Evolutionary conservation across 2,797 vertebrate species (phyloP), one percentile per base, ranked within the genome.

Genomic region (Mergus octosetaceus): DNA sequence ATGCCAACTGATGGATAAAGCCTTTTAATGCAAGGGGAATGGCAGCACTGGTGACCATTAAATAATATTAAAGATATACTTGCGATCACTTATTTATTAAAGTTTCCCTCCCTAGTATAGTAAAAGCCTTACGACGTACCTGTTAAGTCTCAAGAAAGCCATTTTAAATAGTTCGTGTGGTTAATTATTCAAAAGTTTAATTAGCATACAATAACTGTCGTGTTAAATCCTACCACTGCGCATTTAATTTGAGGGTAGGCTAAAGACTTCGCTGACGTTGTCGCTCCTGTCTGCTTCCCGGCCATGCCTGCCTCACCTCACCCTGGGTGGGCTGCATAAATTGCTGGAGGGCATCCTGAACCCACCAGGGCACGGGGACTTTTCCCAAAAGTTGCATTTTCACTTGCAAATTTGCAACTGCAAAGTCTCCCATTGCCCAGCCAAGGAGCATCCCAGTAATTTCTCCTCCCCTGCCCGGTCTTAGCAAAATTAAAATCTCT

Each of bases 151-250:
- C 79, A 77, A 62, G 76, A 91, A 97, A 97, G 92, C 77, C 87
- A 68, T 85, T 95, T 97, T 95, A 93, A 96, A 88, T 95, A 95
- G 97, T 97, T 90, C 60, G 17, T 85, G 96, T 65, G 88, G 93
- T 98, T 97, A 97, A 98, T 98, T 97, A 97, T 97, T 97, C 97
- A 97, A 70, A 83, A 84, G 83, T 96, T 97, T 94, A 97, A 97
- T 98, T 97, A 97, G 94, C 97, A 96, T 94, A 94, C 94, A 97
- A 41, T 96, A 97, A 97, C 87, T 93, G 71, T 86, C 22, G 7
- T 64, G 92, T 95, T 97, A 96, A 97, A 95, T 93, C 80, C 93
- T 95, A 79, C 79, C 83, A 73, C 85, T 70, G 75, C 91, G 17
- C 60, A 65, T 89, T 94, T 92, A 95, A 92, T 94, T 78, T 89